phyloP scores from a whole-genome alignment of 2,888 invertebrate species.

The Tenthredo mesomela region DNA sequence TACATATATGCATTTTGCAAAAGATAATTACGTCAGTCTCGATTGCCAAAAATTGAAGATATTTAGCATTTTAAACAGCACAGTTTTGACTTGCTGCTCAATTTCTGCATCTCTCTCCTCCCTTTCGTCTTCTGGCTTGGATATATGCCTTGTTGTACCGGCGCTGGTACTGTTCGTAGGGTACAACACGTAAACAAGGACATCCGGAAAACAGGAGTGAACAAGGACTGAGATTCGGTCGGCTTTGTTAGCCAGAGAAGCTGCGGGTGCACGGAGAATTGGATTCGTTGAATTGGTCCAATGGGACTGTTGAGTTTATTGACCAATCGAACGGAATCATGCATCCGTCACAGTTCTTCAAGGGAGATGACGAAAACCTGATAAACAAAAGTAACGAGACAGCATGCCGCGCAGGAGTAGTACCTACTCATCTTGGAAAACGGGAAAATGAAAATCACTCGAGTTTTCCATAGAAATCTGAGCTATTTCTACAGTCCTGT shows the following conservation, averaged over 20 bases:
- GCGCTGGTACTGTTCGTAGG: conserved; percentile 27
- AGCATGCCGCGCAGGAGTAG: conserved; percentile 38
- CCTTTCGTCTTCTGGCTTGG: background rate
- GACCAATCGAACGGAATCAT: conserved; percentile 18
- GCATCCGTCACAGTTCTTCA: background rate
- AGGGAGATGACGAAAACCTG: conserved; percentile 36
- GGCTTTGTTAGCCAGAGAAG: background rate
- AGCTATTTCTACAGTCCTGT: conserved; percentile 40
- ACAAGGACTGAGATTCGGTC: background rate
- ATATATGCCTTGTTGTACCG: background rate
- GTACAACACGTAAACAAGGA: conserved; percentile 47
- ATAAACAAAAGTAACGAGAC: conserved; percentile 50
- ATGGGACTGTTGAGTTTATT: background rate
- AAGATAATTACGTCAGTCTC: background rate
- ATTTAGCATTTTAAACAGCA: background rate
- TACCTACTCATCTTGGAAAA: background rate
- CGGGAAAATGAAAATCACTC: conserved; percentile 27
- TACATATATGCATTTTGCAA: background rate
- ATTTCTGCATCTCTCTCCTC: background rate
- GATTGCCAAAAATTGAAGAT: background rate
- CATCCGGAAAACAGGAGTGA: conserved; percentile 46
- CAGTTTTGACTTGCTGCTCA: background rate
- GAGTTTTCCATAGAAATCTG: conserved; percentile 1
- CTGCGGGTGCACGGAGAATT: conserved; percentile 6
- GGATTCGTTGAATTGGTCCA: conserved; percentile 8